Evolutionary conservation across 1,140 invertebrate species (phyloP).

Genomic region (Rhagoletis pomonella): DNA sequence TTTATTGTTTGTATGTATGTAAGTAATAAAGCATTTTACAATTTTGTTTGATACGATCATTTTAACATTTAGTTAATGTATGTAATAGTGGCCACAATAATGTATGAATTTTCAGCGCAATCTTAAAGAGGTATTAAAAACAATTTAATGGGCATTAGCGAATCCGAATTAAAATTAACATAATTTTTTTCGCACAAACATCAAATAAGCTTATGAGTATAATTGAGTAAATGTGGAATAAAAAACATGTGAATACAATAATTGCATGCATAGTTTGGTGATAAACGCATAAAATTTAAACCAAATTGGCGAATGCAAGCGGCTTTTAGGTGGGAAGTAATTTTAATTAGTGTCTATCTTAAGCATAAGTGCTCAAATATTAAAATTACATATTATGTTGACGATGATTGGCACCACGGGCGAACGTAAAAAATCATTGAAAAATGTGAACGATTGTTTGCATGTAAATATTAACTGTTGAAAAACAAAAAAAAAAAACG

Average conservation of each 20-base stretch:
- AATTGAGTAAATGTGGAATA: background rate
- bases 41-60: background rate
- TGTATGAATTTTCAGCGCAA: background rate
- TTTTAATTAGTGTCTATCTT: background rate
- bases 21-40: constrained; percentile 14
- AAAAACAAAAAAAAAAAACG: background rate
- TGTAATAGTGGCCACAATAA: constrained; percentile 13
- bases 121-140: constrained; percentile 9
- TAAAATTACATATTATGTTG: background rate
- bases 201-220: constrained; percentile 6
- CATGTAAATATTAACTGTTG: background rate
- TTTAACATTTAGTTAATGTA: background rate
- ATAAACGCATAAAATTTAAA: constrained; percentile 12
- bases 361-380: background rate
- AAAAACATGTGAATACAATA: constrained; percentile 33
- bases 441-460: background rate
- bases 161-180: background rate
- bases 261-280: background rate
- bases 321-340: background rate
- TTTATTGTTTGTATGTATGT: constrained; percentile 9
- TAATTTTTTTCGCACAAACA: background rate
- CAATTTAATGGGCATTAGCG: background rate
- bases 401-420: background rate
- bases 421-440: background rate
- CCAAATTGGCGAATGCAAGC: background rate